Conservation (phyloP, 2,113 vertebrate species). For the Grantiella picta region DNA sequence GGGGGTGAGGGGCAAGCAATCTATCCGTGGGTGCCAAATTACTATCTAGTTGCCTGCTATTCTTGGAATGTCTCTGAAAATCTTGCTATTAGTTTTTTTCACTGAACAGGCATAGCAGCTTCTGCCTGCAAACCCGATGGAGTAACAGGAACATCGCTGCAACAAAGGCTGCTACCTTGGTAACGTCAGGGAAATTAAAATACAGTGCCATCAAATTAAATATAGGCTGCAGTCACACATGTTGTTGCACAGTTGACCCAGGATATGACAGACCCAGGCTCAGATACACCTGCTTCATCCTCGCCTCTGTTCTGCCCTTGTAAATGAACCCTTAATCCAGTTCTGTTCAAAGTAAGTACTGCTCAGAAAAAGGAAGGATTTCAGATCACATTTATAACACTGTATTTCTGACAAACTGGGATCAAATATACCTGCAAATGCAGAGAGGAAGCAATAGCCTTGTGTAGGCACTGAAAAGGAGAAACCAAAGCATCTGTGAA, state of each 20-base stretch:
- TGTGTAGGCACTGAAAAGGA: background rate
- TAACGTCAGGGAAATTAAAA: background rate
- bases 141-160: background rate
- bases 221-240: background rate
- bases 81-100: background rate
- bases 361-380: background rate
- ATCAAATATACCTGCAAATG: background rate
- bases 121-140: background rate
- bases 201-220: background rate
- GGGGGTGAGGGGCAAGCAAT: background rate
- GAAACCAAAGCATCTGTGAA: background rate
- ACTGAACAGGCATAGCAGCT: background rate
- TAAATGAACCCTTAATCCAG: background rate
- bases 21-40: background rate
- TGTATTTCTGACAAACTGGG: background rate
- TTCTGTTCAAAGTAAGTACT: background rate
- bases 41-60: background rate
- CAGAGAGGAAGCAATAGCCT: background rate
- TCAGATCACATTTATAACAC: background rate
- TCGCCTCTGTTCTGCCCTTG: fast-evolving
- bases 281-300: background rate
- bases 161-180: background rate
- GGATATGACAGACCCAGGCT: background rate
- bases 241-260: background rate
- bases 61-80: conserved; percentile 23